phyloP scores from a whole-genome alignment of 2,797 vertebrate genomes.

The Pygocentrus nattereri region DNA sequence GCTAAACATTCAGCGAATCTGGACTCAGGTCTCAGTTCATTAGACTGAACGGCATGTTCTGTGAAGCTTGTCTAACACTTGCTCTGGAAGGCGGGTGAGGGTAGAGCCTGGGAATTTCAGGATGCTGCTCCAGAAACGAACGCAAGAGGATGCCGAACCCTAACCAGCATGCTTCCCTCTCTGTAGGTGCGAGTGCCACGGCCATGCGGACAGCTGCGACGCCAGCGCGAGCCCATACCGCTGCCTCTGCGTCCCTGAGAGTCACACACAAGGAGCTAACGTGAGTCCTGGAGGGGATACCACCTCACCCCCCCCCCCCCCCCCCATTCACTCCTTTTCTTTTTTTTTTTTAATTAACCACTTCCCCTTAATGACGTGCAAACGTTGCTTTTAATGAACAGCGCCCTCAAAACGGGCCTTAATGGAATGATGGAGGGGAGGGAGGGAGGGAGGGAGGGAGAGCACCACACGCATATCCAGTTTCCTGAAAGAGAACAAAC shows the following conservation, averaged over 20 bases:
- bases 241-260: conserved; percentile 85
- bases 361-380: conserved; percentile 68
- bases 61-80: too few relatives aligned
- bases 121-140: neutral
- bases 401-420: conserved; percentile 52
- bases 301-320: neutral
- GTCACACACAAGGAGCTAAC: conserved; percentile 86
- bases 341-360: conserved; percentile 72
- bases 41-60: too few relatives aligned
- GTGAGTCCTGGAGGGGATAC: conserved; percentile 79
- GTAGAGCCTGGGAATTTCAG: too few relatives aligned
- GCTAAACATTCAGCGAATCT: too few relatives aligned
- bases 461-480: conserved; percentile 44
- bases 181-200: conserved; percentile 89
- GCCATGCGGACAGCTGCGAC: conserved; percentile 88
- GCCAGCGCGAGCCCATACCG: conserved; percentile 77
- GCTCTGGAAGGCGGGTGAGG: too few relatives aligned
- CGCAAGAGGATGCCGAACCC: conserved; percentile 10
- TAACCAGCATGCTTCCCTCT: conserved; percentile 51
- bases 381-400: conserved; percentile 69
- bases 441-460: neutral
- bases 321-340: conserved; percentile 24
- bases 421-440: conserved; percentile 46
- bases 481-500: conserved; percentile 54
- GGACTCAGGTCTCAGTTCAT: too few relatives aligned